Conservation (phyloP, 2,888 invertebrate genomes). For the Dynastes hyllus region DNA sequence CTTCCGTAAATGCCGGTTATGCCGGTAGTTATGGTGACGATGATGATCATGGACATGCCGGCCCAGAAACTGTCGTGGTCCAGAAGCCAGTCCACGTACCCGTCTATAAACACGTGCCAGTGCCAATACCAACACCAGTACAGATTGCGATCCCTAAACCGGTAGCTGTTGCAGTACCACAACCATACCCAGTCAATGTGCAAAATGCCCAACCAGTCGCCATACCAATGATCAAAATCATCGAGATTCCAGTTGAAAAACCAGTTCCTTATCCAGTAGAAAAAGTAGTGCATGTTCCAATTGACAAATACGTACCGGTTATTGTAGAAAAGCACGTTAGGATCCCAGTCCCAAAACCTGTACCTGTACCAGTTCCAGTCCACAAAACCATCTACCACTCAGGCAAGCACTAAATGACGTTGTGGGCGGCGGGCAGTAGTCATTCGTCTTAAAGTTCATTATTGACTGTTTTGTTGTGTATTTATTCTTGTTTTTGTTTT, state of each 20-base stretch:
- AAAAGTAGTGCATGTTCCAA: constrained; percentile 77
- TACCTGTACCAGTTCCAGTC: constrained; percentile 81
- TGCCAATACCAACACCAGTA: constrained; percentile 69
- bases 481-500: constrained; percentile 45
- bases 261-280: constrained; percentile 82
- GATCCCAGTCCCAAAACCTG: constrained; percentile 79
- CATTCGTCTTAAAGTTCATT: constrained; percentile 25
- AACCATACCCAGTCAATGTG: constrained; percentile 80
- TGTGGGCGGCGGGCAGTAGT: constrained; percentile 22
- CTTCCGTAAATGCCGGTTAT: constrained; percentile 53
- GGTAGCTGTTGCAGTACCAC: constrained; percentile 78
- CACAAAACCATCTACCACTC: constrained; percentile 82
- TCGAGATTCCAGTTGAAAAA: constrained; percentile 80
- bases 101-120: constrained; percentile 72
- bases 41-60: constrained; percentile 49
- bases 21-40: constrained; percentile 53
- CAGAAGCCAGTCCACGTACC: constrained; percentile 77
- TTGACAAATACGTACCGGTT: constrained; percentile 80
- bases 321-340: constrained; percentile 80
- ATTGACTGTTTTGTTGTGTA: constrained; percentile 42
- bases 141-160: constrained; percentile 80
- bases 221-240: constrained; percentile 79
- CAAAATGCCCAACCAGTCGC: constrained; percentile 80
- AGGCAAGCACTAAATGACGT: constrained; percentile 70
- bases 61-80: constrained; percentile 78